A percentile compares a stretch with the other conserved stretches of the same genome.
Evolutionary conservation across 2,888 invertebrate species (phyloP).

Genomic region (Notocelia uddmanniana): DNA sequence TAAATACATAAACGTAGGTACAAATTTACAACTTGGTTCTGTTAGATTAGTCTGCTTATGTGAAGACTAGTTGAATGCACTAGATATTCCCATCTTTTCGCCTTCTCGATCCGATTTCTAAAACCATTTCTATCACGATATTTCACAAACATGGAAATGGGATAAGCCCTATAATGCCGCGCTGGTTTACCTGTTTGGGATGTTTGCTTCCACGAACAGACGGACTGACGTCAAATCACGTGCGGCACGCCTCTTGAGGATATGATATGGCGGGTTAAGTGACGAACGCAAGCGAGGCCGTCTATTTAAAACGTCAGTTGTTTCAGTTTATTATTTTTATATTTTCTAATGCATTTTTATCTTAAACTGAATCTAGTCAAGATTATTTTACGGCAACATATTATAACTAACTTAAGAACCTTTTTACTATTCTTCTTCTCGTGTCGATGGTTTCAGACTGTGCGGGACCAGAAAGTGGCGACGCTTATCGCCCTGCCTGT

Average conservation of each 20-base stretch:
- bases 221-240: conserved; percentile 34
- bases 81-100: background rate
- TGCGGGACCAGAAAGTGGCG: too few relatives aligned
- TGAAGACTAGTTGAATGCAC: background rate
- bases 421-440: too few relatives aligned
- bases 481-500: too few relatives aligned
- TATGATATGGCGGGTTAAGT: background rate
- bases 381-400: too few relatives aligned
- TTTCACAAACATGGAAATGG: conserved; percentile 8
- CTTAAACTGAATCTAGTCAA: too few relatives aligned
- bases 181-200: conserved; percentile 24
- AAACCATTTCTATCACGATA: background rate
- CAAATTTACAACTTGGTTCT: too few relatives aligned
- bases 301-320: background rate
- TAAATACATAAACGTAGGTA: background rate
- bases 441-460: too few relatives aligned
- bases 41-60: background rate
- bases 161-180: background rate
- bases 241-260: conserved; percentile 19
- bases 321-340: too few relatives aligned
- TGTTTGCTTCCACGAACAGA: conserved; percentile 22
- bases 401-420: too few relatives aligned
- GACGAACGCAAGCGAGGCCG: conserved; percentile 7
- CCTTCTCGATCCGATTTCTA: background rate
- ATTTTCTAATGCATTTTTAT: too few relatives aligned